Base-by-base conservation (phyloP, 2,797 vertebrate genomes). In the Natrix natrix region DNA sequence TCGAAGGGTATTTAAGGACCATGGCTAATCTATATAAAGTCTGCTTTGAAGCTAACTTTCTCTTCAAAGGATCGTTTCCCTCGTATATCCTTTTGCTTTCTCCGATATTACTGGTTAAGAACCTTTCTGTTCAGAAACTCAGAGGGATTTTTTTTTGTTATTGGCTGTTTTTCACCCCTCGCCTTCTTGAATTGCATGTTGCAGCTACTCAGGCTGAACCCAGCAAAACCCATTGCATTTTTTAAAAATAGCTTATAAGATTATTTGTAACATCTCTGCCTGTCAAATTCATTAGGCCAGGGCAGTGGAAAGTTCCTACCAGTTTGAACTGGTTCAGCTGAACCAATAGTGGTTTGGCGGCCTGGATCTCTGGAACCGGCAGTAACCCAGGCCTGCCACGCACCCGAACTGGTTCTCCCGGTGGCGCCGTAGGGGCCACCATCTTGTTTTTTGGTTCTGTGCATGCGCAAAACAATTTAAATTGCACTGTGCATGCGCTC, bases 231-330 rank as follows among this genome's bases (percentile, higher is more conserved):
- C 60, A 32, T 1, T 1, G 8, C 54, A 37, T 4, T 6, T 69
- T 91, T 48, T 26, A 57, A 59, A 59, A 59, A 61, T 61, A 16
- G 57, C 17, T 20, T 63, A 90, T 78, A 94, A 89, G 93, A 92
- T 94, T 92, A 93, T 5, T 92, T 7, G 92, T 91, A 91, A 92
- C 93, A 12, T 88, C 88, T 86, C 3, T 7, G 32, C 37, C 1
- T 5, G 8, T 95, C 24, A 92, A 95, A 94, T 74, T 94, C 54
- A 90, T 26, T 74, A 37, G 32, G 32, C 32, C 32, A 37, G 32
- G 32, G 32, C 32, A 37, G 32, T 37, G 32, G 32, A 1, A 37
- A 37, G 32, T 37, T 37, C 32, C 32, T 37, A 37, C 32, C 32
- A 37, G 32, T 37, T 37, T 37, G 32, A 37, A 37, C 32, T 37